These are phyloP conservation scores for Gymnothorax reevesii DNA, from an alignment of 2,797 vertebrate genomes.

Conservation along the genomic window DNA sequence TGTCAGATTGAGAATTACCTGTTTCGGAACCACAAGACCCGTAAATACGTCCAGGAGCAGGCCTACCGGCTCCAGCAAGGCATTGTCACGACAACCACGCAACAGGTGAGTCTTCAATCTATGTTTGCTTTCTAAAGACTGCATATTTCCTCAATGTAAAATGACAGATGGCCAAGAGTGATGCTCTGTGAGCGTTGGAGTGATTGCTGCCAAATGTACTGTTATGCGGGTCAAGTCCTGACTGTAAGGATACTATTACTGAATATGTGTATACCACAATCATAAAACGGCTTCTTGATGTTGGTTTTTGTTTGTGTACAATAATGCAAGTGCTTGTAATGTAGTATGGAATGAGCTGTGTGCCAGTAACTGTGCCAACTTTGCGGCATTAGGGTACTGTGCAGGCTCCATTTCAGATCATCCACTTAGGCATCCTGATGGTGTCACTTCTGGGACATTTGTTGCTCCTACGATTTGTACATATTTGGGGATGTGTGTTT, in stretches of 20 bases:
- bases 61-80: conserved; percentile 95
- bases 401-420: neutral
- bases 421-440: neutral
- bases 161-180: neutral
- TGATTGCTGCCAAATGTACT: neutral
- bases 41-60: conserved; percentile 94
- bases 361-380: neutral
- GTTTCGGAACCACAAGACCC: conserved; percentile 93
- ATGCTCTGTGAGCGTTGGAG: neutral
- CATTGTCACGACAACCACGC: conserved; percentile 96
- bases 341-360: neutral
- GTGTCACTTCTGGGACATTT: neutral
- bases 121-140: neutral
- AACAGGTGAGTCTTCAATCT: conserved; percentile 75
- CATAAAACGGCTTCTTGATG: neutral
- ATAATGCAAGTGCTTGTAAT: neutral
- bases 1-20: conserved; percentile 94
- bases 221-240: neutral
- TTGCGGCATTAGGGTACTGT: neutral
- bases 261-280: neutral
- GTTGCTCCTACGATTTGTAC: neutral
- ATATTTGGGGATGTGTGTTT: neutral
- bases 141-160: neutral
- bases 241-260: neutral
- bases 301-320: neutral